Base-by-base conservation (phyloP, 2,888 invertebrate species). In the Perithous albicinctus region DNA sequence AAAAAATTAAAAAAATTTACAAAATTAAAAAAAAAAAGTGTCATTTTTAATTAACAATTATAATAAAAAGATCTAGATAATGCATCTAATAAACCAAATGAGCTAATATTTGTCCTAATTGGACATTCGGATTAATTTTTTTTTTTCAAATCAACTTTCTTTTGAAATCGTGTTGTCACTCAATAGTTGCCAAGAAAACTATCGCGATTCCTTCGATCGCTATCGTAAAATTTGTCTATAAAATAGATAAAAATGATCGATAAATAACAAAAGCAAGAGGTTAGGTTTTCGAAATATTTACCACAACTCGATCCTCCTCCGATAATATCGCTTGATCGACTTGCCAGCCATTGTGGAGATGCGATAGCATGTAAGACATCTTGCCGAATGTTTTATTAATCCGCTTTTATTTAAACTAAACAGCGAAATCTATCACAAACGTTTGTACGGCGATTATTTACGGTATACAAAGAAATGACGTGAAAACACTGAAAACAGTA, bases 301-400 rank as follows among this genome's bases (percentile, higher is more conserved):
- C 98, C 89, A 99, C 99, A 64, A 99, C 99, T 85, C 99, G 94
- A 92, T 99, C 99, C 93, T 99, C 99, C 93, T 99, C 99, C 0
- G 99, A 99, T 23, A 99, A 94, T 91, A 99, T 99, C 72, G 99
- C 99, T 93, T 99, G 99, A 92, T 99, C 99, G 2, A 99, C 99
- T 94, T 99, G 99, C 99, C 99, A 99, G 46, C 99, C 99, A 93
- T 99, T 99, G 94, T 98, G 98, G 89, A 99, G 96, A 97, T 99
- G 99, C 87, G 98, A 98, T 89, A 99, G 94, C 99, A 99, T 99
- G 94, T 99, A 99, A 93, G 99, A 99, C 99, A 99, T 99, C 84
- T 91, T 95, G 89, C 61, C 6, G 41, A 29, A 26, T 46, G 20
- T 83, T 75, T 81, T 18, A 61, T 76, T 61, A 46, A 35, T 32